Evolutionary conservation across 2,113 vertebrate species (phyloP).

Genomic region (Tonatia bakeri): DNA sequence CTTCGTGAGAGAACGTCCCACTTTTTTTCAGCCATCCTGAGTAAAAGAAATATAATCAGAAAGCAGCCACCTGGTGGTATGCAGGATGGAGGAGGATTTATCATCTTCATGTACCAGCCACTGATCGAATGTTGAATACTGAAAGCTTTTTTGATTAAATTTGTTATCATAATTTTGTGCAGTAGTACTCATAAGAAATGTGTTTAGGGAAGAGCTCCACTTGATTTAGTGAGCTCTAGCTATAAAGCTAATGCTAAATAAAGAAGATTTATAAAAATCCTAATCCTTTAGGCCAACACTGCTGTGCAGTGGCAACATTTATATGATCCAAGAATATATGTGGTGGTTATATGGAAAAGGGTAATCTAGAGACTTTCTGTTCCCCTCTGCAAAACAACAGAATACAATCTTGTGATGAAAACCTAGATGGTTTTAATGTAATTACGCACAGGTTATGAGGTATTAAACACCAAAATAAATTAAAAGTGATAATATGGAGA

Average conservation of each 20-base stretch:
- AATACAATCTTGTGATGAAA: not conserved
- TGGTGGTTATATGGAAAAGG: not conserved
- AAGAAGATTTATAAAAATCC: constrained; percentile 40
- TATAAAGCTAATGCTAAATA: constrained; percentile 1
- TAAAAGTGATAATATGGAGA: not conserved
- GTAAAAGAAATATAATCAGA: not conserved
- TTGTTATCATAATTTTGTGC: constrained; percentile 25
- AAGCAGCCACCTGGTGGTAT: not conserved
- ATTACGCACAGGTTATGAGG: not conserved
- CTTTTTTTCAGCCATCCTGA: not conserved
- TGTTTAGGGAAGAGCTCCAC: constrained; percentile 23
- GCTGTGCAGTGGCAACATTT: not conserved
- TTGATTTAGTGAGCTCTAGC: constrained; percentile 37
- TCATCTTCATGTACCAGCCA: not conserved
- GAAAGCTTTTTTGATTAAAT: constrained; percentile 50
- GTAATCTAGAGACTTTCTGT: not conserved
- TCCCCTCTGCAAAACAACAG: not conserved
- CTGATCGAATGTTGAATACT: not conserved
- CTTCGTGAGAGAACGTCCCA: not conserved
- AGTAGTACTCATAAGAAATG: not conserved
- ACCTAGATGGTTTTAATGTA: not conserved
- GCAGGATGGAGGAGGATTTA: not conserved
- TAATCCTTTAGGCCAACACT: not conserved
- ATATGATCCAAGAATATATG: not conserved
- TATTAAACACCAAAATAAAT: not conserved